Evolutionary conservation across 2,888 invertebrate genomes (phyloP), one percentile per base, ranked within the genome.

Genomic region (Nomada ruficornis): DNA sequence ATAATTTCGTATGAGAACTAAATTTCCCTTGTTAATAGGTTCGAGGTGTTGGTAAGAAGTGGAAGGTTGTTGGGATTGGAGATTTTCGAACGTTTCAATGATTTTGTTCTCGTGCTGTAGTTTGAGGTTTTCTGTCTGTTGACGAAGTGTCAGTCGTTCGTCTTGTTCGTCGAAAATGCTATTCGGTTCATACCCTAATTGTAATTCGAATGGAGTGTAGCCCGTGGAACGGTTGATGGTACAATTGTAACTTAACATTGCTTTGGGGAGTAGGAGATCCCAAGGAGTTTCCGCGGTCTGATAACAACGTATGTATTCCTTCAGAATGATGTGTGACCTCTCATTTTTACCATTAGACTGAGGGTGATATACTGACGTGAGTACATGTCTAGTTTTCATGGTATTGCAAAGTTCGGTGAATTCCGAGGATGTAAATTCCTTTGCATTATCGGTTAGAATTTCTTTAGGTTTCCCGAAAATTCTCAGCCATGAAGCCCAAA

Each of bases 121-220:
- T 55, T 20, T 55, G 0, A 55, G 10, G 2, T 55, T 55, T 11
- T 23, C 55, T 23, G 3, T 55, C 0, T 23, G 55, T 55, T 55
- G 20, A 20, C 11, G n/a, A 11, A 55, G n/a, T 1, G 20, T 20
- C 20, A 55, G 10, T 3, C 0, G 15, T 20, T 55, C 55, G 10
- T 55, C 20, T 10, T n/a, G 55, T 55, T 55, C 55, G 11, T 55
- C 55, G 11, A 55, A 10, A 0, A 55, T 23, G 3, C 55, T 55
- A n/a, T 55, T 55, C 0, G 54, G 75, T 69, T 75, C 68, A 7
- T 75, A 75, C 0, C 75, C 75, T 20, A 76, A 5, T 55, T 76
- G 69, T 20, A 55, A 0, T 0, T 55, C 55, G 13, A 13, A 47
- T 2, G 15, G 47, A 3, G 47, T 47, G 13, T 47, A 47, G 0